Evolutionary conservation across 1,140 invertebrate genomes (phyloP).

Genomic region (Bursaphelenchus mucronatus): DNA sequence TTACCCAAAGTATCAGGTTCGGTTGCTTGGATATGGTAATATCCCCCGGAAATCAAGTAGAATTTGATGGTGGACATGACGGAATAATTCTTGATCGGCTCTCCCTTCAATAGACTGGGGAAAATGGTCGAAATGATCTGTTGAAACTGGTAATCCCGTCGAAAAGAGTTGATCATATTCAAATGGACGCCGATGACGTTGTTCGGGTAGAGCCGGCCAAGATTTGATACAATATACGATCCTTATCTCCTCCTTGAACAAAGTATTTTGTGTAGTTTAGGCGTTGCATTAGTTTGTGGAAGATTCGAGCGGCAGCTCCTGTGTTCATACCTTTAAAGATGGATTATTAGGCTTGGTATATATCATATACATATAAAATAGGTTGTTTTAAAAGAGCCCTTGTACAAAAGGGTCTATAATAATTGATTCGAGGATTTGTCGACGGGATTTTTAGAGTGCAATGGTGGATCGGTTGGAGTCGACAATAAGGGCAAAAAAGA

Average conservation of each 20-base stretch:
- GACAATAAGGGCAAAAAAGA: too few relatives aligned
- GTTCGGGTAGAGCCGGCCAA: constrained; percentile 71
- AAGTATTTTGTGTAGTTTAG: constrained; percentile 74
- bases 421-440: too few relatives aligned
- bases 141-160: constrained; percentile 60
- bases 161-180: constrained; percentile 67
- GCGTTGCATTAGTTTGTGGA: constrained; percentile 76
- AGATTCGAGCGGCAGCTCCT: constrained; percentile 67
- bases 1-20: constrained; percentile 74
- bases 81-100: constrained; percentile 66
- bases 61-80: constrained; percentile 63
- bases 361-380: too few relatives aligned
- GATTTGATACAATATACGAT: constrained; percentile 55
- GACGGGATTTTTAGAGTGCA: too few relatives aligned
- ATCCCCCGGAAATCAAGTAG: constrained; percentile 70
- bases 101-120: constrained; percentile 66
- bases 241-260: constrained; percentile 76
- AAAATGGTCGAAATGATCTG: constrained; percentile 9
- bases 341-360: too few relatives aligned
- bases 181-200: constrained; percentile 70
- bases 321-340: too few relatives aligned
- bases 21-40: constrained; percentile 68
- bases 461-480: too few relatives aligned
- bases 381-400: too few relatives aligned
- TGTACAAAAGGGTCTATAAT: too few relatives aligned